Base-by-base conservation (phyloP, 2,797 vertebrate genomes). In the Gymnothorax javanicus region DNA sequence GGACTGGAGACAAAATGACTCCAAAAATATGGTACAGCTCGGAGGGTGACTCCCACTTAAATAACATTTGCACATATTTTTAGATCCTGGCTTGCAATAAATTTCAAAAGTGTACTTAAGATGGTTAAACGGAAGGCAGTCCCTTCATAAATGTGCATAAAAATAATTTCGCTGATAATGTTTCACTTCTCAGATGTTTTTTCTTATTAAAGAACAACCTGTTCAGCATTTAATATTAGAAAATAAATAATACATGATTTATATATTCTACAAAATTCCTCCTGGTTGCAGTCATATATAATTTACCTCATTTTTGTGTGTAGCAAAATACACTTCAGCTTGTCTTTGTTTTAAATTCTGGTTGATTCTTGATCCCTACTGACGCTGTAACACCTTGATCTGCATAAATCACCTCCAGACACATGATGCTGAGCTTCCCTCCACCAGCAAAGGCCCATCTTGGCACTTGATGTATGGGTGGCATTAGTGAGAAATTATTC, bases 401-500 rank as follows among this genome's bases (percentile, higher is more conserved):
- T 20, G 9, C 83, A 67, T 52, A 52, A 60, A 67, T 64, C 83
- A 67, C 23, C 83, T n/a, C 20, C 60, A 9, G 83, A 84, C 62
- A 50, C 25, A 12, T 64, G 33, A 64, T 12, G 60, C 60, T 52
- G 60, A 84, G 83, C 60, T 67, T 23, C 60, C 8, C 20, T 58
- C 82, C 62, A 43, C 52, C 79, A 56, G 85, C 59, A 23, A 43
- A 79, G 62, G 54, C 82, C 83, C 85, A 54, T 85, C 84, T 56
- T 71, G 87, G 86, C 73, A 50, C 27, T 43, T 89, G 86, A 88
- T 91, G 69, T 88, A 89, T 87, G 86, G 60, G 85, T 56, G 81
- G 86, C 84, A 90, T 91, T 90, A 90, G 86, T 90, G 90, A 73
- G 85, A 89, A 43, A 89, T 90, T 89, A 87, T 84, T 82, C 87